These are phyloP conservation scores for Styela clava DNA, from an alignment of 23 tunicate genomes.

Conservation along the genomic window DNA sequence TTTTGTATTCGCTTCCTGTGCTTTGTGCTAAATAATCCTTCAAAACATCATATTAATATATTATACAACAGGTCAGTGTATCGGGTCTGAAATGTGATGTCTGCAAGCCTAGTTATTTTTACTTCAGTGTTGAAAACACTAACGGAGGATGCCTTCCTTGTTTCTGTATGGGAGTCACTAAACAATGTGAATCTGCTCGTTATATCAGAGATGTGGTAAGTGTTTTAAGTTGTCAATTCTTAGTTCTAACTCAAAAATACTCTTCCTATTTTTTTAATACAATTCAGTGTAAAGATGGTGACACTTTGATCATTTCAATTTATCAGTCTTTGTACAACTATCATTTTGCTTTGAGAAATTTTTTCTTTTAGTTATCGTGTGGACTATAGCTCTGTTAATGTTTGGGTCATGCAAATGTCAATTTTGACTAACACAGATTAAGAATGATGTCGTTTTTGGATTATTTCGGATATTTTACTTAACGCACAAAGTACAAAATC, in stretches of 20 bases:
- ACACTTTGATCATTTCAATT: not conserved
- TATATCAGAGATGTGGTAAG: constrained; percentile 54
- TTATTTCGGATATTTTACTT: too few species aligned
- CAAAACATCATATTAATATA: too few species aligned
- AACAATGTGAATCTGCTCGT: constrained; percentile 54
- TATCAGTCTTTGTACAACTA: too few species aligned
- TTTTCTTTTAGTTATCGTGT: too few species aligned
- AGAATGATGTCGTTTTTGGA: too few species aligned
- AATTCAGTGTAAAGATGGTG: not conserved
- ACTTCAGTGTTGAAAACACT: constrained; percentile 52
- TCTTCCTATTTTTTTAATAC: not conserved
- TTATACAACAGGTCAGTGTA: constrained; percentile 48
- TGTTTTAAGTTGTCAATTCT: not conserved
- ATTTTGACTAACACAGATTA: too few species aligned
- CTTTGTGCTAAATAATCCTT: too few species aligned
- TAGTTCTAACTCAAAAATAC: not conserved
- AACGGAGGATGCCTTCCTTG: constrained; percentile 95
- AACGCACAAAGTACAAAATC: too few species aligned
- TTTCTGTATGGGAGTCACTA: constrained; percentile 97
- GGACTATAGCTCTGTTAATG: too few species aligned
- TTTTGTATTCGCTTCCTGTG: too few species aligned
- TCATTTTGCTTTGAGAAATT: too few species aligned
- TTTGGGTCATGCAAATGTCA: too few species aligned
- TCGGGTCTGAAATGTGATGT: constrained; percentile 63
- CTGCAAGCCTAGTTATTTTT: constrained; percentile 67